phyloP scores from a whole-genome alignment of 2,888 invertebrate species.

The Cryptops parisi region DNA sequence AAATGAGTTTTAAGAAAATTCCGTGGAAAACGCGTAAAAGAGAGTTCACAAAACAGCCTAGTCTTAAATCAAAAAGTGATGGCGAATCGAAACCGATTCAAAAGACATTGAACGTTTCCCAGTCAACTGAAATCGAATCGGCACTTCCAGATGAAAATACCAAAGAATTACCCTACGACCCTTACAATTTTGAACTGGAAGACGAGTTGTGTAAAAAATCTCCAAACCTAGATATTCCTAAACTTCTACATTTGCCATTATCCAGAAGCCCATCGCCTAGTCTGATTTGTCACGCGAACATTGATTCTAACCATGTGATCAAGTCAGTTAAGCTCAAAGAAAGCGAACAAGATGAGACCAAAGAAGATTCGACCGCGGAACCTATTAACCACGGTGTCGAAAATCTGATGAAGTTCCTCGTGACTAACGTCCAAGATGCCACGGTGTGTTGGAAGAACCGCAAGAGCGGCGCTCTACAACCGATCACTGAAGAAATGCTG shows the following conservation, averaged over 20 bases:
- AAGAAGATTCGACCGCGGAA: neutral
- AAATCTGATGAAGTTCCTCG: neutral
- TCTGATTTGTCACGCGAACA: neutral
- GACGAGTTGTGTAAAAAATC: neutral
- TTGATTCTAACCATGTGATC: neutral
- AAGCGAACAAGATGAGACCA: neutral
- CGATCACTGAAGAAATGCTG: neutral
- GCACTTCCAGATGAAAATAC: neutral
- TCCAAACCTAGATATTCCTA: neutral
- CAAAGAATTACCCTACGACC: neutral
- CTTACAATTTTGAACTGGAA: neutral
- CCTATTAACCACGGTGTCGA: neutral
- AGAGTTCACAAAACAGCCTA: neutral
- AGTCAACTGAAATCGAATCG: neutral
- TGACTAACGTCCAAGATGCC: neutral
- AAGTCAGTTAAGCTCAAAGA: slow-evolving; percentile 1
- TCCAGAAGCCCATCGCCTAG: neutral
- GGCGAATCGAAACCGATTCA: neutral
- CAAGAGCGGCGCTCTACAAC: neutral
- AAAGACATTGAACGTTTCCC: neutral
- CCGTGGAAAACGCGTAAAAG: neutral
- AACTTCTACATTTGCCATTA: neutral
- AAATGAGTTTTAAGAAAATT: neutral
- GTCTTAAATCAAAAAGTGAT: neutral
- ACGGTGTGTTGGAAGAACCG: neutral